Conservation (phyloP, 92 coral and sea anemone genomes). For the Siderastrea radians region DNA sequence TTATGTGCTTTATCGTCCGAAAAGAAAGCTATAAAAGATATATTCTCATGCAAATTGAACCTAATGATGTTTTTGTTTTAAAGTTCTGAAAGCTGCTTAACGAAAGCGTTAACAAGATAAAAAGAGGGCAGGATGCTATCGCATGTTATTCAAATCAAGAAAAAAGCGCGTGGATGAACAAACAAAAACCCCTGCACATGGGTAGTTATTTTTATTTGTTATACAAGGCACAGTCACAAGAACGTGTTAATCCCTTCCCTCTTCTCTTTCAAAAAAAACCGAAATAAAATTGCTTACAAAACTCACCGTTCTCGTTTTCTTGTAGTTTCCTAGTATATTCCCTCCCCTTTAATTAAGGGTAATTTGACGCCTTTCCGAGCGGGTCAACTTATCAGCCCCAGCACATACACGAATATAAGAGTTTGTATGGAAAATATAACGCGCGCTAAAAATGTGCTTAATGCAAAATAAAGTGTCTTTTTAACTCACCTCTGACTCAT, state of each 20-base stretch:
- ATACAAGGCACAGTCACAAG: neutral
- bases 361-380: too few relatives aligned
- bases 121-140: neutral
- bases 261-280: too few relatives aligned
- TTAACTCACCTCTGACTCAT: too few relatives aligned
- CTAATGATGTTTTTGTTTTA: neutral
- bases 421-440: too few relatives aligned
- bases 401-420: too few relatives aligned
- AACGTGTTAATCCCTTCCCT: neutral
- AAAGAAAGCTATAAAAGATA: neutral
- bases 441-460: too few relatives aligned
- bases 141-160: neutral
- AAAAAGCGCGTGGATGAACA: neutral
- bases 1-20: slow-evolving; percentile 6
- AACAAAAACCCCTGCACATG: neutral
- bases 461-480: too few relatives aligned
- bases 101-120: neutral
- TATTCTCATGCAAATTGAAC: slow-evolving; percentile 6
- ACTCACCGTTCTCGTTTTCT: too few relatives aligned
- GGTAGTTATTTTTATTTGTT: slow-evolving; percentile 8
- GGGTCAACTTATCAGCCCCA: too few relatives aligned
- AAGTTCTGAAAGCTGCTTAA: neutral
- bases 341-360: too few relatives aligned
- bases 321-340: too few relatives aligned
- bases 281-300: too few relatives aligned